These are phyloP conservation scores for Anthoscopus minutus DNA, from an alignment of 2,113 vertebrate genomes.

Conservation along the genomic window DNA sequence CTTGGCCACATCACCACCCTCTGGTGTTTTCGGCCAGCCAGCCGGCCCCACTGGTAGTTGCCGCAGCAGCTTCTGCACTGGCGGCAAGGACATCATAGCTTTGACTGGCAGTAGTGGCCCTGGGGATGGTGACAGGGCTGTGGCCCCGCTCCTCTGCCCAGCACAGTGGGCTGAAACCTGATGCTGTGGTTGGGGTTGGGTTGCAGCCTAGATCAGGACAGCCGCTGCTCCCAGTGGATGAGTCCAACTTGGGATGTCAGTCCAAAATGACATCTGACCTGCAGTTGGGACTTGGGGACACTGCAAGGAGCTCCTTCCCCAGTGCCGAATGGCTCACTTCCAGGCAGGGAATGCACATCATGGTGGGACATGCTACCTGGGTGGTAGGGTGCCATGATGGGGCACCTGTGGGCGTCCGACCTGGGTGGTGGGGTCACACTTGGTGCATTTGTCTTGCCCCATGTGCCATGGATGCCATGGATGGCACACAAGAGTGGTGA, in stretches of 20 bases:
- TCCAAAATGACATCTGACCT: not conserved
- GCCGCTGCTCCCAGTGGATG: not conserved
- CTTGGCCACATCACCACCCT: constrained; percentile 14
- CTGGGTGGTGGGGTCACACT: not conserved
- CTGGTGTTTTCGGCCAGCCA: constrained; percentile 68
- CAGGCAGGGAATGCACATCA: not conserved
- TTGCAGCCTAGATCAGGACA: not conserved
- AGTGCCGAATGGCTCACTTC: not conserved
- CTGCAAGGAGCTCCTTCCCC: not conserved
- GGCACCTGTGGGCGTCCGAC: not conserved
- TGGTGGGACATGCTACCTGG: not conserved
- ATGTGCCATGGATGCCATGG: accelerated
- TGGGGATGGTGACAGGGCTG: not conserved
- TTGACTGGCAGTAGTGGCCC: not conserved
- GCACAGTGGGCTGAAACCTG: not conserved
- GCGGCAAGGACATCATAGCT: constrained; percentile 62
- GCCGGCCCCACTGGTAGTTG: constrained; percentile 72
- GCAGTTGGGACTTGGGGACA: not conserved
- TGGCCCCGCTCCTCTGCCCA: not conserved
- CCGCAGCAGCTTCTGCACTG: constrained; percentile 86
- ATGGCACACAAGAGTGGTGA: not conserved
- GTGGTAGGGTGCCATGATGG: not conserved
- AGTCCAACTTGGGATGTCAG: not conserved
- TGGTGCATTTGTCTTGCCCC: not conserved
- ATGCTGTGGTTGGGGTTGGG: not conserved